Evolutionary conservation across 2,888 invertebrate species (phyloP).

Genomic region (Uloborus plumipes): DNA sequence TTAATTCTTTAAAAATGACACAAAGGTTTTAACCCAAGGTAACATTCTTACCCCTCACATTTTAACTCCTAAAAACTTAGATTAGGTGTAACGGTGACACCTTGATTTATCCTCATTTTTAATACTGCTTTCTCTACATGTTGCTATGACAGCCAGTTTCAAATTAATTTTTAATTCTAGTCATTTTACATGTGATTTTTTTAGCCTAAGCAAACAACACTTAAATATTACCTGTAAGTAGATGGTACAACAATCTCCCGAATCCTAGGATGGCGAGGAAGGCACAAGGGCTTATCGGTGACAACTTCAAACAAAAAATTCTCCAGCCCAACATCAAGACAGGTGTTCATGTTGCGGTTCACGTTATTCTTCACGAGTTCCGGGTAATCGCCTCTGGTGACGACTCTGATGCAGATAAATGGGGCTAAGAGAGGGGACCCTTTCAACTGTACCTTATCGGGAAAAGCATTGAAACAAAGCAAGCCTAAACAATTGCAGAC

Average conservation of each 20-base stretch:
- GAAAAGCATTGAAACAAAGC: conserved; percentile 92
- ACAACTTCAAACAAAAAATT: conserved; percentile 97
- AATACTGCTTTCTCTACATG: too few species aligned
- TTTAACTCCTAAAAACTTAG: too few species aligned
- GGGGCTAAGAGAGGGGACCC: conserved; percentile 92
- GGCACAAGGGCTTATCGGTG: conserved; percentile 81
- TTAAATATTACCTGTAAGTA: conserved; percentile 74
- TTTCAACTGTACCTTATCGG: conserved; percentile 88
- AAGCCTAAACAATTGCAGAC: conserved; percentile 89
- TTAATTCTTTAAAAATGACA: too few species aligned
- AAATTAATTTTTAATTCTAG: too few species aligned
- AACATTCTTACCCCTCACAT: too few species aligned
- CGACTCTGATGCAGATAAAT: conserved; percentile 93
- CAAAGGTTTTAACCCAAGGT: too few species aligned
- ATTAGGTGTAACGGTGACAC: too few species aligned
- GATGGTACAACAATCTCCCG: conserved; percentile 87
- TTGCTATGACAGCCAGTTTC: too few species aligned
- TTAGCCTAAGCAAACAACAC: too few species aligned
- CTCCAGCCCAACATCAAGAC: conserved; percentile 89
- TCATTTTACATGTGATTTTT: too few species aligned
- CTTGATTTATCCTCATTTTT: too few species aligned
- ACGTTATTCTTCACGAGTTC: conserved; percentile 90
- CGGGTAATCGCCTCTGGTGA: conserved; percentile 94
- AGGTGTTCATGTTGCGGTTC: conserved; percentile 86
- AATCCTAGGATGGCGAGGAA: conserved; percentile 79